A percentile compares a stretch with the other conserved stretches of the same genome.
Conservation (phyloP, 2,113 vertebrate species). For the Tyrannus savana region DNA sequence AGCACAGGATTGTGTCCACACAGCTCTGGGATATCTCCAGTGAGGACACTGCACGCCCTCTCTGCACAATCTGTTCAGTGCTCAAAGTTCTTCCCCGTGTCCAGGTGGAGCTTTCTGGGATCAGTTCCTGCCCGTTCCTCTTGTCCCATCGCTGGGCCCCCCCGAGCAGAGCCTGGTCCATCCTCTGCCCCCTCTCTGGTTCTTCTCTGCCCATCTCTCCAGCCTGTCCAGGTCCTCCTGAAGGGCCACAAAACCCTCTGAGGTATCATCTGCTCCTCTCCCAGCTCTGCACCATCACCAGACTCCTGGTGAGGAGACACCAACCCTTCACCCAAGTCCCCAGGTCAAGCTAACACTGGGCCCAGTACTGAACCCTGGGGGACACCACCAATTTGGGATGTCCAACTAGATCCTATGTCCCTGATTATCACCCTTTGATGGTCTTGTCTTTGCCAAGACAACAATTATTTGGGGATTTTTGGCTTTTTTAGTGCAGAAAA, state of each 20-base stretch:
- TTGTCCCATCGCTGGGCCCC: no score
- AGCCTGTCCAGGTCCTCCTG: accelerated
- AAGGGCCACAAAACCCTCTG: not conserved
- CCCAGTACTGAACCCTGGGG: not conserved
- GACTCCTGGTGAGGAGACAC: not conserved
- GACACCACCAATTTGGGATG: no score
- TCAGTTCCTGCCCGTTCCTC: no score
- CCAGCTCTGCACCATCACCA: not conserved
- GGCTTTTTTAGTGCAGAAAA: not conserved
- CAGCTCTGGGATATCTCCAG: not conserved
- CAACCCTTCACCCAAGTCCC: not conserved
- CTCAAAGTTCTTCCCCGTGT: no score
- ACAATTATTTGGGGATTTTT: not conserved
- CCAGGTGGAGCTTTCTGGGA: no score
- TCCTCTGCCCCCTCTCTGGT: no score
- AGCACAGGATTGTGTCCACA: not conserved
- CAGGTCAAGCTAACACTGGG: accelerated
- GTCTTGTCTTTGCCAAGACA: not conserved
- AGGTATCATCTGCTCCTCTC: no score
- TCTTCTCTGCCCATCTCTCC: not conserved
- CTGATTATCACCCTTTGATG: accelerated
- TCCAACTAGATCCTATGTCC: not conserved
- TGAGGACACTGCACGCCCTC: not conserved
- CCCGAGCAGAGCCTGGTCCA: no score
- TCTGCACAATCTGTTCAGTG: not conserved